Evolutionary conservation across 2,797 vertebrate species (phyloP), one percentile per base, ranked within the genome.

Genomic region (Labeo calbasu): DNA sequence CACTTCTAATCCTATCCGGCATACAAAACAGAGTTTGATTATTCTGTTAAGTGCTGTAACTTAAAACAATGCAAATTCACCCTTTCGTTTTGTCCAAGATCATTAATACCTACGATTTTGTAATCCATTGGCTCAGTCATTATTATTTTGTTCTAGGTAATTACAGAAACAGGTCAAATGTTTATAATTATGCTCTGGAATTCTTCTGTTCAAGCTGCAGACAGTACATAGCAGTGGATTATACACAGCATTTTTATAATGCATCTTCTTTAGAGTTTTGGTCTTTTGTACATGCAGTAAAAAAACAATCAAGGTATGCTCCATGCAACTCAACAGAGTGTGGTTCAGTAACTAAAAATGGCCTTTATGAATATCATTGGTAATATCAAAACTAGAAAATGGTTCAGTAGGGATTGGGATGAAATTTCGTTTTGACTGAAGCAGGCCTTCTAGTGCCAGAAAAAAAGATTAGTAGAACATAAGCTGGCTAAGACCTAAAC

Each of bases 81-180:
- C 25, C 32, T 76, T 48, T 46, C 6, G 11, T 82, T 82, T 72
- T 61, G 23, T 25, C 51, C 68, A 71, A 81, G 11, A 21, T 36
- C 43, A 48, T 72, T 63, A 81, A 71, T 63, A 21, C 80, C 46
- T 51, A 73, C n/a, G 12, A 72, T 73, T 82, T 19, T 63, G 25
- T 71, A 73, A 63, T 73, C 79, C 23, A 23, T 13, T 72, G 40
- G 53, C 65, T 63, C 14, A 48, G 61, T 63, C 17, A 84, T 96
- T 97, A 90, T 97, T 96, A 87, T 96, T 95, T 0, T 97, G 96
- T 81, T 82, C n/a, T 36, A 23, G 13, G 57, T 51, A 28, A 53
- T 75, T 76, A 76, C 50, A 68, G 59, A 68, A 79, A 79, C 15
- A 51, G 28, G 61, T 66, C 19, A 53, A 68, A 36, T 40, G 51